phyloP scores from a whole-genome alignment of 2,888 invertebrate genomes.

The Branchipolynoe longqiensis region DNA sequence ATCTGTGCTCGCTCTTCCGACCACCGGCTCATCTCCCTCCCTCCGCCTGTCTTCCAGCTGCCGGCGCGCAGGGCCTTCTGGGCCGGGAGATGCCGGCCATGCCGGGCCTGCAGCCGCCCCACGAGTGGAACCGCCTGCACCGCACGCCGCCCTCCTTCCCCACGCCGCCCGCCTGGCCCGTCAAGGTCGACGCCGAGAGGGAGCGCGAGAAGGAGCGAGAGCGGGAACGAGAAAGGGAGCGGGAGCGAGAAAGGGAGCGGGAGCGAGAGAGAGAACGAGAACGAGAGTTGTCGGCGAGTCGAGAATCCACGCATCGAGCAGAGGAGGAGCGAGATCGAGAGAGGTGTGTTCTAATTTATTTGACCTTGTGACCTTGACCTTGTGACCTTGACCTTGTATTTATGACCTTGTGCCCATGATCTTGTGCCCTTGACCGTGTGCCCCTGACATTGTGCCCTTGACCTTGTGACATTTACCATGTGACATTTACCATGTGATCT shows the following conservation, averaged over 20 bases:
- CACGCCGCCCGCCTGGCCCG: constrained; percentile 70
- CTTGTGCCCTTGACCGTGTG: too few species aligned
- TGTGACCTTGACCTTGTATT: too few species aligned
- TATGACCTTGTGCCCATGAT: too few species aligned
- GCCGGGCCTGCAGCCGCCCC: constrained; percentile 73
- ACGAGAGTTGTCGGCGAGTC: constrained; percentile 49
- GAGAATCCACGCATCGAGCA: constrained; percentile 52
- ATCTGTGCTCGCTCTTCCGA: too few species aligned
- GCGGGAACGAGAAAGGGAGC: constrained; percentile 64
- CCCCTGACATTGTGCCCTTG: too few species aligned
- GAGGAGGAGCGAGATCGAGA: constrained; percentile 58
- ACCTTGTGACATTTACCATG: too few species aligned
- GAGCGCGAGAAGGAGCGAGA: constrained; percentile 66
- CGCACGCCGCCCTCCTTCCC: constrained; percentile 78
- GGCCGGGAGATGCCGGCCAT: constrained; percentile 70
- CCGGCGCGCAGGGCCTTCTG: constrained; percentile 63
- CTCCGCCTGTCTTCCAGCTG: too few species aligned
- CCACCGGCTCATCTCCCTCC: too few species aligned
- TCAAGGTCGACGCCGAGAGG: constrained; percentile 58
- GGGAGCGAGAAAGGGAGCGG: constrained; percentile 62
- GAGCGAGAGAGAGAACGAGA: constrained; percentile 64
- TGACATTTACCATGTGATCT: too few species aligned
- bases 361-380: too few species aligned
- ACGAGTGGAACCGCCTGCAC: constrained; percentile 77
- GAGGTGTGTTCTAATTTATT: constrained; percentile 7